Base-by-base conservation (phyloP, 2,113 vertebrate genomes). In the Salvelinus sp. region DNA sequence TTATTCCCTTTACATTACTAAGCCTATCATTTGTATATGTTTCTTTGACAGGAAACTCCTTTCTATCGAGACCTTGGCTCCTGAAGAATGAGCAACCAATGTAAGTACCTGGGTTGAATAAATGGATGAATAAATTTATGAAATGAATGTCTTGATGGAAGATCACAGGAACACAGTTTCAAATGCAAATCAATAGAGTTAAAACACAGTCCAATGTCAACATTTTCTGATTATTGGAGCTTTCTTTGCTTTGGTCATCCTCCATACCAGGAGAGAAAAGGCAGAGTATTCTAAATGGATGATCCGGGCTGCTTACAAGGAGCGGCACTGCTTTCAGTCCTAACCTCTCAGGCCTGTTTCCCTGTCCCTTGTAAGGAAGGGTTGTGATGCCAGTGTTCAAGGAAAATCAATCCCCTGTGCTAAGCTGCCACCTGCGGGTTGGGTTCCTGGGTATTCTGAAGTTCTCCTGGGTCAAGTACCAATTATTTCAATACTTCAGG, bases 21-120 rank as follows among this genome's bases (percentile, higher is more conserved):
- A 22, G 67, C 12, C n/a, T 50, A 23, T 14, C 18, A 27, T 54
- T 75, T 2, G 38, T 6, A 33, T 79, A 73, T 88, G 71, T 91
- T 90, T 76, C 4, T 69, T 79, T 60, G 38, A 75, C 89, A 93
- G 91, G 81, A 85, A 80, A 57, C 77, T 9, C 71, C 48, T 47
- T 48, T 66, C 77, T 16, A 25, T 81, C 76, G 60, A 48, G 71
- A 79, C 76, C 7, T 12, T 76, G 79, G 64, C 82, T 72, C 81
- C 72, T 73, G 83, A 80, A 84, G 79, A 84, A 90, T 90, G 89
- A 88, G 67, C 87, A 81, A 76, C 89, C 88, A 87, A 94, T 93
- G 92, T 92, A 87, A 92, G 93, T 92, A 54, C 30, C 70, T 76
- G 74, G 18, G 9, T 6, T 68, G 13, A 54, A 54, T 54, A 3